Evolutionary conservation across 2,113 vertebrate species (phyloP), one percentile per base, ranked within the genome.

Genomic region (Dipodomys ordii): DNA sequence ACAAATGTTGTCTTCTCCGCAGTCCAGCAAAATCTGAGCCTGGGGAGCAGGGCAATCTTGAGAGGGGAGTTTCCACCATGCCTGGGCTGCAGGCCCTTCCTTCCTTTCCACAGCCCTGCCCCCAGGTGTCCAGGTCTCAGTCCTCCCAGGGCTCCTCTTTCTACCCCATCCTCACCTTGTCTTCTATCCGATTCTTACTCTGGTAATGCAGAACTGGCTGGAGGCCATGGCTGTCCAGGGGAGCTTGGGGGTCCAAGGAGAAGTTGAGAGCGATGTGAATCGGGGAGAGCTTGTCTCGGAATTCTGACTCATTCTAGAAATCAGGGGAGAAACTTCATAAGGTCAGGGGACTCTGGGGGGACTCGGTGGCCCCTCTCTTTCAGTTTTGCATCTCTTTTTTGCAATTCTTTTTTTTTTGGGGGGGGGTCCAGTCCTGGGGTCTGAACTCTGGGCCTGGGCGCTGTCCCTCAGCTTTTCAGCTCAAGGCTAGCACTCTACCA

Each of bases 1-100:
- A 78, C 99, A 99, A 97, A 99, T 98, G 97, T 99, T 99, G 97
- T 99, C 99, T 53, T 99, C 99, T 3, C 99, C 99, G 60, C 99
- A 99, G 97, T 99, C 99, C 96, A 99, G 96, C 97, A 99, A 97
- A 95, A 99, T 99, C 95, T 99, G 99, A 81, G 99, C 98, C 99
- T 99, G 91, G 64, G 64, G 93, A 86, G 18, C 22, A 79, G 77
- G 91, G 60, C 28, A 72, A 60, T 57, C 84, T 80, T 76, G 68
- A 95, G 85, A 84, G 27, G 44, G 84, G 62, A 39, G 19, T 83
- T 82, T 18, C 25, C 60, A 72, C 19, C 19, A 18, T 32, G 9
- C 19, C 62, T 12, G 83, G 82, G 83, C 62, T 64, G 16, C 9
- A 2, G 62, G 44, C 30, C 53, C 53, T 19, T 8, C 32, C 65